Conservation (phyloP, 2,113 vertebrate genomes). For the Tapirus terrestris region DNA sequence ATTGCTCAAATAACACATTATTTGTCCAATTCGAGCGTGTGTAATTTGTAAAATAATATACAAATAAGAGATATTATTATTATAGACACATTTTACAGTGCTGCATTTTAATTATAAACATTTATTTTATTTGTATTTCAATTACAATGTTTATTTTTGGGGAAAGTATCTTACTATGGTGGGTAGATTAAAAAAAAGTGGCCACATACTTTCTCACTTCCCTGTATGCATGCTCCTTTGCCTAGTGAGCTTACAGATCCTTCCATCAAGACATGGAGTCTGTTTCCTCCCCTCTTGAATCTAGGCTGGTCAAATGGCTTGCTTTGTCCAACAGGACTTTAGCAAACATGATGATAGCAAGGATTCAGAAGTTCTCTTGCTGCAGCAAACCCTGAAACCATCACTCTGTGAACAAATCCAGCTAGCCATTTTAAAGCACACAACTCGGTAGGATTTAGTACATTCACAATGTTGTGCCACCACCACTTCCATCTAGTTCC, state of each 20-base stretch:
- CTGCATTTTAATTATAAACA: not conserved
- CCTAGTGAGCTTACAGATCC: not conserved
- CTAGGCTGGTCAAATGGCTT: not conserved
- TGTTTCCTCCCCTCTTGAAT: not conserved
- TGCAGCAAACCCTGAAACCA: not conserved
- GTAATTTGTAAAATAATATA: not conserved
- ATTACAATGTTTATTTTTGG: not conserved
- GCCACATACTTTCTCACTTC: not conserved
- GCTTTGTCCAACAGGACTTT: not conserved
- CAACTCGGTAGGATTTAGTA: not conserved
- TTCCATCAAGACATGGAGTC: not conserved
- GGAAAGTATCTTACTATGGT: not conserved
- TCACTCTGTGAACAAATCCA: not conserved
- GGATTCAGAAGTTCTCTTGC: not conserved
- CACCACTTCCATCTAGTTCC: not conserved
- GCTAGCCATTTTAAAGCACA: not conserved
- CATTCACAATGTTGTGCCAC: not conserved
- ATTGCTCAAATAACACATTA: not conserved
- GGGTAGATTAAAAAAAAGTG: not conserved
- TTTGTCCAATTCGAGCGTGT: not conserved
- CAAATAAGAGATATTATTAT: not conserved
- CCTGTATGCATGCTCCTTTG: not conserved
- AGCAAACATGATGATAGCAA: too few species aligned
- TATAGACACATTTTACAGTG: not conserved
- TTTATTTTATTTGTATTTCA: not conserved